These are phyloP conservation scores for Morone chrysops DNA, from an alignment of 2,113 vertebrate genomes.

Conservation along the genomic window DNA sequence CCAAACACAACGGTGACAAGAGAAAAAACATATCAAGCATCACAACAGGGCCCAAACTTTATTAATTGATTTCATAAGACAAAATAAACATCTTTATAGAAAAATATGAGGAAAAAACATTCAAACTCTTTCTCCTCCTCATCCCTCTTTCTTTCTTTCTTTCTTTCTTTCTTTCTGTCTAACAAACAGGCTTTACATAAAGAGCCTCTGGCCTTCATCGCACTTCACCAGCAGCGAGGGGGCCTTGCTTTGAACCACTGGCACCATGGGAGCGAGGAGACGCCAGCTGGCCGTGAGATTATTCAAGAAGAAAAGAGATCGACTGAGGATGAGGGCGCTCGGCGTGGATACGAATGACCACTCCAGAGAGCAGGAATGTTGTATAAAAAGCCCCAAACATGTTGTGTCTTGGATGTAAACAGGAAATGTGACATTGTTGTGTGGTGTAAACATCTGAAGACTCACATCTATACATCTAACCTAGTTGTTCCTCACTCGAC, in stretches of 20 bases:
- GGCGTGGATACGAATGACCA: background rate
- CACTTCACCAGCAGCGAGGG: conserved; percentile 23
- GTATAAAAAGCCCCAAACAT: background rate
- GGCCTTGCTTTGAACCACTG: conserved; percentile 41
- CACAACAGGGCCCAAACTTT: background rate
- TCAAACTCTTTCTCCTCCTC: conserved; percentile 15
- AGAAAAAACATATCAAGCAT: background rate
- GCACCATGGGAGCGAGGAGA: conserved; percentile 28
- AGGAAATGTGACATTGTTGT: conserved; percentile 38
- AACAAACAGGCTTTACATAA: conserved; percentile 21
- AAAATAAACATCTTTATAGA: background rate
- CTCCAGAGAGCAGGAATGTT: conserved; percentile 7
- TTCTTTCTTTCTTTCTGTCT: background rate
- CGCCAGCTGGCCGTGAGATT: conserved; percentile 53
- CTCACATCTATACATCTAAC: background rate
- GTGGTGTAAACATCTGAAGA: conserved; percentile 24
- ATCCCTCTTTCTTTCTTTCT: background rate
- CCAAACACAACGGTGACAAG: background rate
- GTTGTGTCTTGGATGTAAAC: conserved; percentile 28
- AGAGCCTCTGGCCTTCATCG: background rate
- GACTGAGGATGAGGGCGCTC: background rate
- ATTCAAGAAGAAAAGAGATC: conserved; percentile 37
- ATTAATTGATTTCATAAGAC: background rate
- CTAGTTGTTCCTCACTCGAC: conserved; percentile 10
- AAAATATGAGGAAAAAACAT: background rate